phyloP scores from a whole-genome alignment of 2,113 vertebrate genomes.

The Machaerirhynchus nigripectus region DNA sequence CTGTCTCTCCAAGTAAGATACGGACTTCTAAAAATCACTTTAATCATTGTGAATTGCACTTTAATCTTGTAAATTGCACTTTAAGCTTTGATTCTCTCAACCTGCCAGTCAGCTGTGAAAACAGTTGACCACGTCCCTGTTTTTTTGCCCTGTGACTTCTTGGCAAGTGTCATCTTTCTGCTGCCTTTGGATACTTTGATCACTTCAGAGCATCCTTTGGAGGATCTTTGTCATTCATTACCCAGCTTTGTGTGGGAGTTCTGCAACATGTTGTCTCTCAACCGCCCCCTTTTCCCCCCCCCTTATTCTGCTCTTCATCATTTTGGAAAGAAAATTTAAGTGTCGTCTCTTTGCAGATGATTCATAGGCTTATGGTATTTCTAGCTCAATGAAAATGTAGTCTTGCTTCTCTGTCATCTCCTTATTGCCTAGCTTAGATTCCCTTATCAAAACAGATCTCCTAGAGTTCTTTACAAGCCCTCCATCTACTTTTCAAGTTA shows the following conservation, averaged over 20 bases:
- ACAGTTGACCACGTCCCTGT: not conserved
- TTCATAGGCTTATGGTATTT: slow-evolving; percentile 8
- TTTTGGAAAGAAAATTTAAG: slow-evolving; percentile 16
- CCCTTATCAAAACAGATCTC: not conserved
- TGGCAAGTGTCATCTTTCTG: not conserved
- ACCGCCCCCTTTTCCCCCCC: not conserved
- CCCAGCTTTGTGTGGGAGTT: slow-evolving; percentile 1
- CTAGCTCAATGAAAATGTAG: not conserved
- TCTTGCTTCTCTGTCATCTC: not conserved
- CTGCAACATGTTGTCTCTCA: slow-evolving; percentile 24
- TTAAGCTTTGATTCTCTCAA: not conserved
- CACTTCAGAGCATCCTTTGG: not conserved
- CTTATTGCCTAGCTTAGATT: not conserved
- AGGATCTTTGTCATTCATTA: slow-evolving; percentile 10
- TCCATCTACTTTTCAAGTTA: not conserved
- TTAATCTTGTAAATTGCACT: too few species aligned
- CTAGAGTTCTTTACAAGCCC: not conserved
- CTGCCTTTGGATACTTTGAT: not conserved
- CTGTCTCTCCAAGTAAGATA: not conserved
- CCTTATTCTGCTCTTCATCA: not conserved
- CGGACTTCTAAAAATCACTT: not conserved
- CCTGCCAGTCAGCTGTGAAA: not conserved
- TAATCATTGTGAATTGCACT: not conserved
- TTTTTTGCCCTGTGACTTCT: not conserved
- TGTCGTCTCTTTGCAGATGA: slow-evolving; percentile 17